phyloP scores from a whole-genome alignment of 2,113 vertebrate genomes.

The Nymphicus hollandicus region DNA sequence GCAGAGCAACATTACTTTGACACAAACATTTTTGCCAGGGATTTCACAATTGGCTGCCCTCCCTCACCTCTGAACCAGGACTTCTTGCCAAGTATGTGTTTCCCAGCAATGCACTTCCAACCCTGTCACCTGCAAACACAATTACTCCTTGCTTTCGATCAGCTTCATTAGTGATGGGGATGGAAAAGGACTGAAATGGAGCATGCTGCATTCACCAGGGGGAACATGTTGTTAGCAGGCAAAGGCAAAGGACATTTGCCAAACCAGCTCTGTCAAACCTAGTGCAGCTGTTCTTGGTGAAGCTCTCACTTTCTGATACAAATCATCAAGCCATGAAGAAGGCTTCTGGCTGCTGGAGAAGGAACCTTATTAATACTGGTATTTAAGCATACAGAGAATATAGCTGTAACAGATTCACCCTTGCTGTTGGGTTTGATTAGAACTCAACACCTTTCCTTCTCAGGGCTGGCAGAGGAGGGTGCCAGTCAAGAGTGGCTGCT shows the following conservation, averaged over 20 bases:
- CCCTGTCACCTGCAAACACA: constrained; percentile 64
- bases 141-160: constrained; percentile 33
- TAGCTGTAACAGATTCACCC: neutral
- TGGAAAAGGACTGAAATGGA: constrained; percentile 29
- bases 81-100: constrained; percentile 41
- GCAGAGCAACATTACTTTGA: neutral
- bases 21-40: constrained; percentile 36
- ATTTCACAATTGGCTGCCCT: constrained; percentile 37
- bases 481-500: neutral
- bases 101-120: constrained; percentile 34
- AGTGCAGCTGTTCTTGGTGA: neutral
- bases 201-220: neutral
- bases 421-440: neutral
- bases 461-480: neutral
- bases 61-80: neutral
- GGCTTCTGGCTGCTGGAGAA: neutral
- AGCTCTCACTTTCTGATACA: neutral
- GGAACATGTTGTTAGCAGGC: neutral
- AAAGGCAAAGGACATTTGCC: neutral
- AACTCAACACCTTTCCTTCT: neutral
- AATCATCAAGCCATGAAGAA: neutral
- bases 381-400: neutral
- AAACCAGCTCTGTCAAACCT: neutral
- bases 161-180: constrained; percentile 17
- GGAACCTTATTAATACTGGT: neutral